Evolutionary conservation across 2,797 vertebrate species (phyloP).

Genomic region (Phaenicophaeus curvirostris): DNA sequence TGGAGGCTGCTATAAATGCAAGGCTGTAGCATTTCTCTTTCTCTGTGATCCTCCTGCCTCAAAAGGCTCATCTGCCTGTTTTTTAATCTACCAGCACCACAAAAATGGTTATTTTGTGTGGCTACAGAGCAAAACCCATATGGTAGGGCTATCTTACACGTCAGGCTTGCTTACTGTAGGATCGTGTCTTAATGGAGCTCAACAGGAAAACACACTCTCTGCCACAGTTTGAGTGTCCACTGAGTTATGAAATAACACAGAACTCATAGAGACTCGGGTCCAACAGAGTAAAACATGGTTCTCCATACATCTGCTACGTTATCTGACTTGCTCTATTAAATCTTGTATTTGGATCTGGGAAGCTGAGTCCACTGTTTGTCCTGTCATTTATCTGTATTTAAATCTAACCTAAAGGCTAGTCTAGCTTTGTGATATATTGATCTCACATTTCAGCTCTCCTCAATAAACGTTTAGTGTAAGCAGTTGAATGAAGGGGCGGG

Average conservation of each 20-base stretch:
- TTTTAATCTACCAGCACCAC: background rate
- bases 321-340: background rate
- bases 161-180: background rate
- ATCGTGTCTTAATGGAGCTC: background rate
- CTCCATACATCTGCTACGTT: background rate
- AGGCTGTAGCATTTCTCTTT: background rate
- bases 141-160: background rate
- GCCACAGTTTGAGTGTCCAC: background rate
- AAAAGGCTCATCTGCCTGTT: rapidly evolving
- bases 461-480: background rate
- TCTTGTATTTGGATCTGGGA: background rate
- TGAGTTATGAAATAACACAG: background rate
- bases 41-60: background rate
- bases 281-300: rapidly evolving
- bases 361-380: background rate
- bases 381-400: background rate
- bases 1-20: background rate
- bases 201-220: background rate
- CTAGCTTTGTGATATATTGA: background rate
- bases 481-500: background rate
- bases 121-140: background rate
- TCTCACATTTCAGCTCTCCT: background rate
- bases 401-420: background rate
- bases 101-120: background rate
- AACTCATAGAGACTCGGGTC: background rate